Conservation (phyloP, 2,113 vertebrate genomes). For the Motacilla alba region DNA sequence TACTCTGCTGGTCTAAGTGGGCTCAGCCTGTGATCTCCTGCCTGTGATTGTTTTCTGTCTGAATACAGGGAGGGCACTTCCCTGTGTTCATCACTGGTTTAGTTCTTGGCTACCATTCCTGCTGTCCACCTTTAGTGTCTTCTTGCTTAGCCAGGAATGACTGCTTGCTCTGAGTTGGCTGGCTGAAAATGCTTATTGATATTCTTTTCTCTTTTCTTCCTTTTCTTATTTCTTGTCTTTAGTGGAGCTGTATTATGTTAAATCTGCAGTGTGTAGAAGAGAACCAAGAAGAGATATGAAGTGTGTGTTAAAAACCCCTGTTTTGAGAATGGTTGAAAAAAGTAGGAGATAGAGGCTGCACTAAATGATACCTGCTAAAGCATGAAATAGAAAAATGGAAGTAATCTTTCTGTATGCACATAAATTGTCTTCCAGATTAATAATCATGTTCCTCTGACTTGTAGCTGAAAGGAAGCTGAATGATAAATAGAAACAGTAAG, state of each 20-base stretch:
- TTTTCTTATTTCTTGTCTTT: not conserved
- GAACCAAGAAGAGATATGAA: not conserved
- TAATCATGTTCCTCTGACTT: not conserved
- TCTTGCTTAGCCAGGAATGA: not conserved
- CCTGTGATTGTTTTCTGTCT: not conserved
- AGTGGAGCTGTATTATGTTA: not conserved
- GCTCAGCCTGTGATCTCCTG: not conserved
- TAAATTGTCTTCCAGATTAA: not conserved
- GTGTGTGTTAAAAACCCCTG: not conserved
- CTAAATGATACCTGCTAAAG: not conserved
- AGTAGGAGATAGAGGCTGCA: not conserved
- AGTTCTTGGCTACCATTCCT: not conserved
- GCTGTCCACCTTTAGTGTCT: not conserved
- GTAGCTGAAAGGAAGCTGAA: not conserved
- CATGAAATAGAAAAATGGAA: not conserved
- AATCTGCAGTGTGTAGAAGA: not conserved
- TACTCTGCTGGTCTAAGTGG: not conserved
- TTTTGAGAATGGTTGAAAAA: not conserved
- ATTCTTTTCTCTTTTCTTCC: not conserved
- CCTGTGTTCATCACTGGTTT: rapidly evolving
- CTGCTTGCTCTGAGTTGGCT: not conserved
- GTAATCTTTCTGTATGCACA: not conserved
- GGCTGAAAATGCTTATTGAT: not conserved
- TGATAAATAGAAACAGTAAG: not conserved
- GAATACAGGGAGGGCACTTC: not conserved